phyloP scores from a whole-genome alignment of 2,113 vertebrate genomes.

The Rhinoptilus africanus region DNA sequence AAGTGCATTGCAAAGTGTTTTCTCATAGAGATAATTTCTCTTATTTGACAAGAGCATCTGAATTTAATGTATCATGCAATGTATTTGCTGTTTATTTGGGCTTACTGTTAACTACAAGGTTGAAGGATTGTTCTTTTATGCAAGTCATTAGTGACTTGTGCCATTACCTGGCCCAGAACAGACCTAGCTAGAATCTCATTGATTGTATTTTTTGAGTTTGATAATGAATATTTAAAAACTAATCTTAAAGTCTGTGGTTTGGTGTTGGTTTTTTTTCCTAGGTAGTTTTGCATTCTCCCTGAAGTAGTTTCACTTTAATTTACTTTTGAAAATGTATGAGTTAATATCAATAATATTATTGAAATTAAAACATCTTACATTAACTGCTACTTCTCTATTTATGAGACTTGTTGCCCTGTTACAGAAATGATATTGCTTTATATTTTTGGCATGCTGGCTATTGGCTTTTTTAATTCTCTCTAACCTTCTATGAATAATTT shows the following conservation, averaged over 20 bases:
- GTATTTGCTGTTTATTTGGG: neutral
- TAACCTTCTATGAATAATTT: neutral
- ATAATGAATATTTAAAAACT: neutral
- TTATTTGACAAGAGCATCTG: neutral
- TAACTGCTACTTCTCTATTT: neutral
- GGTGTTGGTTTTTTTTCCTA: too few relatives aligned
- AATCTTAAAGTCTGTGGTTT: neutral
- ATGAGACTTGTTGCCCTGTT: neutral
- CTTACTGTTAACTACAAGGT: neutral
- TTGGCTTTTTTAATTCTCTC: neutral
- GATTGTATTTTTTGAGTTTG: neutral
- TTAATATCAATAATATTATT: neutral
- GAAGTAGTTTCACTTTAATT: neutral
- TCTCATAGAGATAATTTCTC: neutral
- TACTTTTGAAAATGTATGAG: neutral
- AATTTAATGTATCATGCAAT: neutral
- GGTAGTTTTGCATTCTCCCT: neutral
- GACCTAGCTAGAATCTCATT: neutral
- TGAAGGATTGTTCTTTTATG: neutral
- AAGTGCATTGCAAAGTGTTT: neutral
- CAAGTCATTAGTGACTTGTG: neutral
- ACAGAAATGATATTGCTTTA: neutral
- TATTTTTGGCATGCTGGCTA: neutral
- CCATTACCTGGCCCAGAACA: neutral
- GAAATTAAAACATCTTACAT: neutral